Conservation (phyloP, 2,113 vertebrate genomes). For the Myodes glareolus region DNA sequence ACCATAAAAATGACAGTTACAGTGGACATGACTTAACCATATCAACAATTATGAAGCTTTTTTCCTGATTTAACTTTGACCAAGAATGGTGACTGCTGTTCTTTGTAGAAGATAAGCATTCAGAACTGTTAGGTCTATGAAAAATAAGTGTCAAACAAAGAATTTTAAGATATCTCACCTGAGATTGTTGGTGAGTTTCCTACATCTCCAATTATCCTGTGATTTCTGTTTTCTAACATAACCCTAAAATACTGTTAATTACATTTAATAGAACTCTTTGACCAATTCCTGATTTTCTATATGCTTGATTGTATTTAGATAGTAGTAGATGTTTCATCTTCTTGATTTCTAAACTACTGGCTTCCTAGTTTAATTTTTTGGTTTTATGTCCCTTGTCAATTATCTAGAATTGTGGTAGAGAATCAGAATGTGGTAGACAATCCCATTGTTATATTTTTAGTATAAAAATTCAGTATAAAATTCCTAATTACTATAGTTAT, state of each 20-base stretch:
- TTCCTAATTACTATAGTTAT: not conserved
- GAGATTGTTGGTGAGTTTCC: too few species aligned
- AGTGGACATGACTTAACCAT: not conserved
- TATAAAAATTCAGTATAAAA: too few species aligned
- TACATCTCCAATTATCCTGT: not conserved
- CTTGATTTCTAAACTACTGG: not conserved
- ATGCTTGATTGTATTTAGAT: not conserved
- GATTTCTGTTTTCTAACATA: not conserved
- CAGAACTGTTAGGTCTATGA: not conserved
- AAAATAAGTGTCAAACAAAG: too few species aligned
- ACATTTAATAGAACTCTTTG: not conserved
- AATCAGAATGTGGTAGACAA: too few species aligned
- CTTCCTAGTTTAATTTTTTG: not conserved
- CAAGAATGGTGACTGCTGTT: not conserved
- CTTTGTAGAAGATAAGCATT: not conserved
- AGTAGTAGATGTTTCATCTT: not conserved
- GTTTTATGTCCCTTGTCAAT: not conserved
- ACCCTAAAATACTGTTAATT: not conserved
- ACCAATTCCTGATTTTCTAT: not conserved
- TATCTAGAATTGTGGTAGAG: not conserved
- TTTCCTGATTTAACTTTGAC: too few species aligned
- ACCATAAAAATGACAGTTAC: not conserved
- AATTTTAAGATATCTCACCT: not conserved
- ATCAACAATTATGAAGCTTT: not conserved
- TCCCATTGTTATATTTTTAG: not conserved